phyloP scores from a whole-genome alignment of 2,888 invertebrate genomes.

The Ptilodon capucinus region DNA sequence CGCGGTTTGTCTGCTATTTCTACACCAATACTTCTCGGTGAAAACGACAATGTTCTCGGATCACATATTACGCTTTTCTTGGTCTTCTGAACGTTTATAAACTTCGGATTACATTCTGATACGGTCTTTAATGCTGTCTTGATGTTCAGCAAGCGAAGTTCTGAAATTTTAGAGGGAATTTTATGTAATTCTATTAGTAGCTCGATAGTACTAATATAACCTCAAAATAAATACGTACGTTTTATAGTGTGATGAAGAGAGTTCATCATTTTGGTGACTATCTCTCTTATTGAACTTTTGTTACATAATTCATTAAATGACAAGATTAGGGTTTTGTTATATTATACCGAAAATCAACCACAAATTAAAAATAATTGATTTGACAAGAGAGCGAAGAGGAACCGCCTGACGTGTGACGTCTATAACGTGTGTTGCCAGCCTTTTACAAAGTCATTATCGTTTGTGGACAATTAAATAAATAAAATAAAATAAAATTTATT shows the following conservation, averaged over 20 bases:
- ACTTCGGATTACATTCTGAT: constrained; percentile 52
- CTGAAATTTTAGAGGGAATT: too few species aligned
- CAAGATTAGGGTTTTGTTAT: too few species aligned
- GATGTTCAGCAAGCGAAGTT: constrained; percentile 63
- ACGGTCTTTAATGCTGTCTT: constrained; percentile 57
- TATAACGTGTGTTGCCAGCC: too few species aligned
- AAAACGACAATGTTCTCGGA: constrained; percentile 46
- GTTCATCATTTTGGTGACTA: constrained; percentile 52
- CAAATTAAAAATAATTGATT: too few species aligned
- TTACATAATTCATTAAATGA: constrained; percentile 23
- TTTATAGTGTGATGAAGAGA: constrained; percentile 64
- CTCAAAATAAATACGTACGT: constrained; percentile 60
- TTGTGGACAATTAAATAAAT: too few species aligned
- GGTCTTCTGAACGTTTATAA: constrained; percentile 23
- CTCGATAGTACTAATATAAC: constrained; percentile 43
- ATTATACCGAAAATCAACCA: too few species aligned
- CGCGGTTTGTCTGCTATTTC: constrained; percentile 56
- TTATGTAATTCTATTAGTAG: constrained; percentile 11
- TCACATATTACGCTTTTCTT: constrained; percentile 39
- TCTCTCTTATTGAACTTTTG: constrained; percentile 3
- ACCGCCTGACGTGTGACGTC: too few species aligned
- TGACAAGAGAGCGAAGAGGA: too few species aligned
- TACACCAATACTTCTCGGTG: constrained; percentile 60
- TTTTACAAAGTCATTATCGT: too few species aligned
- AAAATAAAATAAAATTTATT: too few species aligned